Base-by-base conservation (phyloP, 2,797 vertebrate genomes). In the Semotilus atromaculatus region DNA sequence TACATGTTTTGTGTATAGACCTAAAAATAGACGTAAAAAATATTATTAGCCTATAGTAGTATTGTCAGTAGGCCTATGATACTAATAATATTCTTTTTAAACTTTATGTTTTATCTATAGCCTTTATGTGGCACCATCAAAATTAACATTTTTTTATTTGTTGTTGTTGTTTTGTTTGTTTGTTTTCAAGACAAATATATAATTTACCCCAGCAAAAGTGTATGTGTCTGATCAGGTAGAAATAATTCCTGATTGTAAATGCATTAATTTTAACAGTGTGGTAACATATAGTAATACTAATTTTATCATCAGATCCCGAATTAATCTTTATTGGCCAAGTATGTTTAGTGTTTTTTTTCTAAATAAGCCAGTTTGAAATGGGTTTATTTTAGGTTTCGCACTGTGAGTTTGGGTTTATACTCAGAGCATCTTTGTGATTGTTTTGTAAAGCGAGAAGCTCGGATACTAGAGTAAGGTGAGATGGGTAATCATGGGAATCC, bases 371-470 rank as follows among this genome's bases (percentile, higher is more conserved):
- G 55, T 31, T 79, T 43, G 38, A 23, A 34, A 29, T 45, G 18
- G 18, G 3, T 48, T 66, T 45, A 71, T 64, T 64, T 31, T 7
- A 64, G 60, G 26, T 43, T 71, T n/a, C 11, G n/a, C 8, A 16
- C 23, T 21, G 16, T 40, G 7, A 21, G 36, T 51, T n/a, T 53
- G 71, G 31, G 60, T 82, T 43, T 6, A 18, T 23, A 60, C 53
- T 77, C 23, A 16, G 29, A 7, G 23, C 71, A 83, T 83, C 62
- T 62, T 53, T 40, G n/a, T 43, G 40, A 66, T 68, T 40, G 45
- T 62, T 31, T 76, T 71, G 79, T 85, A 53, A 85, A 62, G 34
- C 19, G 4, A 72, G 74, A 71, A 60, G n/a, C 55, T 83, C 7
- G 31, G 62, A 53, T 40, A 64, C 40, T 64, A 45, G 72, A 31